These are phyloP conservation scores for Julus scandinavius DNA, from an alignment of 2,888 invertebrate genomes.

Conservation along the genomic window DNA sequence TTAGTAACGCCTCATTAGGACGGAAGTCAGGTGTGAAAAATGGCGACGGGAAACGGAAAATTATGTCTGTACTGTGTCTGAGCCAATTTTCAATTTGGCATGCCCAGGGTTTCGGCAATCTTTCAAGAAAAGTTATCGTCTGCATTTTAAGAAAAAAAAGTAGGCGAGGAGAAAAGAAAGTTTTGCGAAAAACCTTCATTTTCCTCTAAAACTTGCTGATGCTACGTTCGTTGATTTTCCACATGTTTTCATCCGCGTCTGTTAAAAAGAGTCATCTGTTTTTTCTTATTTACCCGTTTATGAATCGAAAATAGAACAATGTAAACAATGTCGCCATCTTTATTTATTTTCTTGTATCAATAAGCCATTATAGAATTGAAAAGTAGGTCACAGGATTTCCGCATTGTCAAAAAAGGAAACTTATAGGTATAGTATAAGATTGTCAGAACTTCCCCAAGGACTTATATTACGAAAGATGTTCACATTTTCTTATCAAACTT, in stretches of 20 bases:
- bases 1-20: neutral
- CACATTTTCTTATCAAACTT: neutral
- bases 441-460: neutral
- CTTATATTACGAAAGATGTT: neutral
- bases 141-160: neutral
- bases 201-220: neutral
- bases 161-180: neutral
- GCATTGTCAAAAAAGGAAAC: slow-evolving; percentile 30
- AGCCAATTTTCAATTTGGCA: neutral
- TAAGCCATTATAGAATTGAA: neutral
- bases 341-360: slow-evolving; percentile 11
- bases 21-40: slow-evolving; percentile 24
- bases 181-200: neutral
- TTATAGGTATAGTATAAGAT: neutral
- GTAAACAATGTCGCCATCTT: neutral
- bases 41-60: slow-evolving; percentile 2
- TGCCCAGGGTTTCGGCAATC: neutral
- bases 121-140: neutral
- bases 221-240: neutral
- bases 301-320: neutral
- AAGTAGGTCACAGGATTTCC: slow-evolving; percentile 23
- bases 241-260: neutral
- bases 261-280: slow-evolving; percentile 13
- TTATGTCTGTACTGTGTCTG: neutral
- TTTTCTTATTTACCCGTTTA: slow-evolving; percentile 22